phyloP scores from a whole-genome alignment of 2,888 invertebrate species.

The Pristionchus arcanus region DNA sequence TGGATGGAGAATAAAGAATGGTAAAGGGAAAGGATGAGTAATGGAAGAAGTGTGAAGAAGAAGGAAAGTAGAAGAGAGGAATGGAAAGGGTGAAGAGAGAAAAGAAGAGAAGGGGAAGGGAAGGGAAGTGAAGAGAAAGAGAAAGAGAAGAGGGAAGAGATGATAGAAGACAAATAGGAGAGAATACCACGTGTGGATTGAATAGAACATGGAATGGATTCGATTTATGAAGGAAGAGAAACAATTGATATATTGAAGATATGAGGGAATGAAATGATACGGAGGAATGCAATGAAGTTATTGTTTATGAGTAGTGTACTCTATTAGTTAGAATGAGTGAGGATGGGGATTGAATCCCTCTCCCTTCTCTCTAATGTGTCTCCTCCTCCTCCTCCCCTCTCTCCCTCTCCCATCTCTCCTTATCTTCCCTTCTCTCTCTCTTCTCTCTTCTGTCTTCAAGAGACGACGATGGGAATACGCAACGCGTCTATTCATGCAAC shows the following conservation, averaged over 20 bases:
- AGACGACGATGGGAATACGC: background rate
- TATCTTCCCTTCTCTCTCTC: constrained; percentile 18
- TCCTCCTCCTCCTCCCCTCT: background rate
- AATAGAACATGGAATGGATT: background rate
- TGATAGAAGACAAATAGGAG: constrained; percentile 2
- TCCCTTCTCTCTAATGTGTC: background rate
- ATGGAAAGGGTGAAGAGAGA: background rate
- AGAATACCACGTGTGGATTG: background rate
- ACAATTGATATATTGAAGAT: background rate
- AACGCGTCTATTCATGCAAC: background rate
- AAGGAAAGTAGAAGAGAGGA: background rate
- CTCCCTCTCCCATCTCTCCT: background rate
- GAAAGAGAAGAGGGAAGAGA: background rate
- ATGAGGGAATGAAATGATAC: background rate
- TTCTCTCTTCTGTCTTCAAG: constrained; percentile 21
- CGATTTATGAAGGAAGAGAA: background rate
- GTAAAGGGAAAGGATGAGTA: constrained; percentile 22
- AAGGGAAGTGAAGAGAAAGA: background rate
- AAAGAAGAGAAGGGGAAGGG: background rate
- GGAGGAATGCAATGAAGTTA: background rate
- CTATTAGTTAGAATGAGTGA: background rate
- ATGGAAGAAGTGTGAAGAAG: constrained; percentile 18
- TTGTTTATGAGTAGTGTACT: background rate
- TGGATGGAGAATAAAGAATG: background rate
- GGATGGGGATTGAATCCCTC: background rate